These are phyloP conservation scores for Pangasius krempfi DNA, from an alignment of 2,797 vertebrate genomes.

Conservation along the genomic window DNA sequence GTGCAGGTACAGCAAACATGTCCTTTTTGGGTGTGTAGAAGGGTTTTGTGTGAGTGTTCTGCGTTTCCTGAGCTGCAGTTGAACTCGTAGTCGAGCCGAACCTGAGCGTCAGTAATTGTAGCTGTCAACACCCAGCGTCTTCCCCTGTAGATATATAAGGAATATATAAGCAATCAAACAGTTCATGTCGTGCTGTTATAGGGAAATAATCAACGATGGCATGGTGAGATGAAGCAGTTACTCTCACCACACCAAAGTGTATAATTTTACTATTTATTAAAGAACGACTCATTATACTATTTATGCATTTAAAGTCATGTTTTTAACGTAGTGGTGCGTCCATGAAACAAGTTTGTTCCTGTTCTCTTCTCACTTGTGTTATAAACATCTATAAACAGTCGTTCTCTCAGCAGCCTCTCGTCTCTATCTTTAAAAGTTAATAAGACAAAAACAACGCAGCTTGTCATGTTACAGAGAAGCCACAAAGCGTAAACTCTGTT, in stretches of 20 bases:
- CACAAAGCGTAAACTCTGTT: neutral
- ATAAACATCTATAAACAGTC: neutral
- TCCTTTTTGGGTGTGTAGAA: neutral
- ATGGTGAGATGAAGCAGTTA: neutral
- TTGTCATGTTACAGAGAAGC: neutral
- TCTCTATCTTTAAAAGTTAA: neutral
- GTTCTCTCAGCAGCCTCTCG: neutral
- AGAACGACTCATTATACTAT: neutral
- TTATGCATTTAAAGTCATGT: neutral
- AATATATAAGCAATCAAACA: neutral
- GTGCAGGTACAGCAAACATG: neutral
- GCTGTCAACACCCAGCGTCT: neutral
- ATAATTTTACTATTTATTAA: neutral
- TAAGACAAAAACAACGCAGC: neutral
- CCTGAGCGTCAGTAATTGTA: neutral
- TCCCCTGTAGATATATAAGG: too few relatives aligned
- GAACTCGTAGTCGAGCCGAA: neutral
- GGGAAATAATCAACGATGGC: neutral
- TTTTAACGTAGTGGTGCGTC: neutral
- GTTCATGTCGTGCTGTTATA: neutral
- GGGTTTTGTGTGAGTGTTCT: conserved; percentile 3
- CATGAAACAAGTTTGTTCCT: neutral
- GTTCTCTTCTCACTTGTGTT: neutral
- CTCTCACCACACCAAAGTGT: neutral
- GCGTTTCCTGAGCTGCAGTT: conserved; percentile 18